A percentile compares a stretch with the other conserved stretches of the same genome.
Evolutionary conservation across 2,797 vertebrate genomes (phyloP).

Genomic region (Odontamblyopus lacepedii): DNA sequence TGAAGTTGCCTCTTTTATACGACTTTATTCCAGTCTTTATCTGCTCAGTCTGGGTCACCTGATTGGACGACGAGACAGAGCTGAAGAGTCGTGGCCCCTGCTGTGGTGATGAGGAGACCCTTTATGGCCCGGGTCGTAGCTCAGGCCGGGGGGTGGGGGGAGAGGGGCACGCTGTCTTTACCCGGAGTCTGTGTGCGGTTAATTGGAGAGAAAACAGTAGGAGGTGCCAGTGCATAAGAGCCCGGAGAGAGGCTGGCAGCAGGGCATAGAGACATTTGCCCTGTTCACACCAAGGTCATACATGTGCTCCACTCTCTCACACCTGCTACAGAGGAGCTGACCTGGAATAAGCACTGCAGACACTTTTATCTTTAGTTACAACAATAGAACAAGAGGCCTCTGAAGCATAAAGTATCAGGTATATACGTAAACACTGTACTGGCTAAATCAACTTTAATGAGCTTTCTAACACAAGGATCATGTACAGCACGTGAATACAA

Average conservation of each 20-base stretch:
- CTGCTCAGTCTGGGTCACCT: conserved; percentile 22
- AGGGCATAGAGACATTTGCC: conserved; percentile 42
- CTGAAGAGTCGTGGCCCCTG: conserved; percentile 55
- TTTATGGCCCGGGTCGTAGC: conserved; percentile 22
- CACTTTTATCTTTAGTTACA: background rate
- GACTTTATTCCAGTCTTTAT: conserved; percentile 16
- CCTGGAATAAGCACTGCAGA: background rate
- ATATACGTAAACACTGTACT: too few species aligned
- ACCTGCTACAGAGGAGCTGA: conserved; percentile 1
- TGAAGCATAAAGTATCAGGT: background rate
- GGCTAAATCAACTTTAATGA: too few species aligned
- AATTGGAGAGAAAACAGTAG: conserved; percentile 69
- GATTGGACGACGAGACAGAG: conserved; percentile 57
- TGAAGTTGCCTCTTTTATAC: background rate
- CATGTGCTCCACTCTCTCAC: conserved; percentile 17
- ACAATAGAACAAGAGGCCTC: background rate
- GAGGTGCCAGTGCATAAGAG: conserved; percentile 52
- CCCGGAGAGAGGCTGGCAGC: conserved; percentile 55
- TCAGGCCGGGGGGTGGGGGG: conserved; percentile 23
- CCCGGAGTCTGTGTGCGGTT: conserved; percentile 42
- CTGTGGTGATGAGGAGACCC: conserved; percentile 44
- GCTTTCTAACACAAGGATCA: too few species aligned
- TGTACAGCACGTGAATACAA: too few species aligned
- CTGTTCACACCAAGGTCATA: conserved; percentile 57
- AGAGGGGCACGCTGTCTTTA: conserved; percentile 33